Conservation (phyloP, 2,888 invertebrate species). For the Diarsia brunnea region DNA sequence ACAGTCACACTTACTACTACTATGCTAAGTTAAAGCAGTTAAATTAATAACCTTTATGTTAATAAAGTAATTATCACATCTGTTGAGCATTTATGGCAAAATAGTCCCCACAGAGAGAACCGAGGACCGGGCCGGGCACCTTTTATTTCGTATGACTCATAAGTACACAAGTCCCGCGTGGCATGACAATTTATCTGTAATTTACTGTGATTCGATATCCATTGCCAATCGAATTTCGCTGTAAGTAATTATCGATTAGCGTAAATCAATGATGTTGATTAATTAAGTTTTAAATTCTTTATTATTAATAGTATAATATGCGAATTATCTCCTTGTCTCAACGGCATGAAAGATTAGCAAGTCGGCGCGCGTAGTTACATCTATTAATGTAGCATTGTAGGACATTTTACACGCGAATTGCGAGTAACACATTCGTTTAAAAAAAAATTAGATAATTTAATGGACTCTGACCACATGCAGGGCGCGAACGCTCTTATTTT, state of each 20-base stretch:
- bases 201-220: conserved; percentile 1
- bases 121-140: too few relatives aligned
- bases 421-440: too few relatives aligned
- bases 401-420: not conserved
- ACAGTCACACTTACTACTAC: not conserved
- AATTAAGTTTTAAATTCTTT: not conserved
- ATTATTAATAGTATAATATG: not conserved
- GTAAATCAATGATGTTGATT: not conserved
- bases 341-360: too few relatives aligned
- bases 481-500: too few relatives aligned
- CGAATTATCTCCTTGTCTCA: not conserved
- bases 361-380: too few relatives aligned
- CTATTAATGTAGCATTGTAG: not conserved
- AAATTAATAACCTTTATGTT: not conserved
- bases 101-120: not conserved
- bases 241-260: not conserved
- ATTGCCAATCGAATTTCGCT: conserved; percentile 9
- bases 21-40: not conserved
- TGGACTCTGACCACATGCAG: not conserved
- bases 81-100: not conserved
- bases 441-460: not conserved
- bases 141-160: conserved; percentile 10
- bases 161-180: not conserved
- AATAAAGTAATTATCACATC: not conserved
- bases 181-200: conserved; percentile 6